Base-by-base conservation (phyloP, 2,113 vertebrate species). In the Nibea albiflora region DNA sequence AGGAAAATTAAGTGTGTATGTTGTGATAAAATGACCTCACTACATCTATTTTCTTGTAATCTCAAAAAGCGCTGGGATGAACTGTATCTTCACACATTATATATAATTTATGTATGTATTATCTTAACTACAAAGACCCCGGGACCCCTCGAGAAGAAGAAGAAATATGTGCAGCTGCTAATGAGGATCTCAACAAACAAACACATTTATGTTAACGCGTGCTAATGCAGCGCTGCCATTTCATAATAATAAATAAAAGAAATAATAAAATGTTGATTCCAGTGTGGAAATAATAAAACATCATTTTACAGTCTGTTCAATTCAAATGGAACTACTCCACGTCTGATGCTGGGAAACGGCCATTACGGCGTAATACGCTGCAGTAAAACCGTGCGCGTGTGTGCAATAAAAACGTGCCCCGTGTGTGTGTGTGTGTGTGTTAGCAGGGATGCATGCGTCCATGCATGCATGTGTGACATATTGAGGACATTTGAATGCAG, bases 401-500 rank as follows among this genome's bases (percentile, higher is more conserved):
- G 74, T n/a, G 46, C 62, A 42, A 58, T 68, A 85, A 81, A 73
- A 75, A 66, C 42, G 39, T 20, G 71, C 71, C 70, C 53, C 60
- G 69, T 24, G 46, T 39, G 76, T 52, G 67, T 24, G 42, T 12
- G 68, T 39, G 73, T 24, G 24, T 20, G 68, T 35, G 65, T 76
- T 62, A 57, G 49, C 22, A 20, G 47, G 68, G 65, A 46, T 52
- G 73, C 77, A 72, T 46, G 70, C 52, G 10, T 60, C 78, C 86
- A 81, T 78, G 85, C 78, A 79, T 86, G 73, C 73, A 64, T 22
- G 44, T 83, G 85, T 92, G 90, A 91, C 90, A 89, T 92, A 92
- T 89, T 90, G 86, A 89, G 92, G 90, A 91, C 89, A 88, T 90
- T 90, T 90, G 88, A 91, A 85, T 72, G 84, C 76, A 89, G 77